These are phyloP conservation scores for Agriopis marginaria DNA, from an alignment of 2,888 invertebrate genomes.

Conservation along the genomic window DNA sequence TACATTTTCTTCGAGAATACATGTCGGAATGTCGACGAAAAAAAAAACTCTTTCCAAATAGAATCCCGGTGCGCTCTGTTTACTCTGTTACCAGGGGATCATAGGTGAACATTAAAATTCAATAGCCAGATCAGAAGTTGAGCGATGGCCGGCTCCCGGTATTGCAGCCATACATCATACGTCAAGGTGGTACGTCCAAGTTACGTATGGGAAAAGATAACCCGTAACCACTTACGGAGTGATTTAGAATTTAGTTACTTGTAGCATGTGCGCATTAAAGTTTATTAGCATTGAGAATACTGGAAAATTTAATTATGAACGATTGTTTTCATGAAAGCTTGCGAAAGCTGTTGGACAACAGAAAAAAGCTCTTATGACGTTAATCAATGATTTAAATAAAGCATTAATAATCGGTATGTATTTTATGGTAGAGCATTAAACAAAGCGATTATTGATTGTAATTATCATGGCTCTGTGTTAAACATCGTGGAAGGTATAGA, in stretches of 20 bases:
- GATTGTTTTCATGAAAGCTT: no score
- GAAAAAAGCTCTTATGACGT: neutral
- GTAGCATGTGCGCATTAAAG: neutral
- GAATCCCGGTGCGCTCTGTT: constrained; percentile 20
- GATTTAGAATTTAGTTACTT: constrained; percentile 15
- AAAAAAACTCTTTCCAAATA: constrained; percentile 5
- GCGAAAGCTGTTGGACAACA: no score
- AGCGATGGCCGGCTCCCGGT: constrained; percentile 36
- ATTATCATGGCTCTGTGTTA: constrained; percentile 71
- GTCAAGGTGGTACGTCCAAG: constrained; percentile 10
- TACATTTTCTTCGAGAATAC: neutral
- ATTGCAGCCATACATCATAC: constrained; percentile 29
- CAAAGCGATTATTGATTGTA: constrained; percentile 76
- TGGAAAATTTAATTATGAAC: neutral
- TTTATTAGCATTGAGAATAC: neutral
- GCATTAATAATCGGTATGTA: constrained; percentile 19
- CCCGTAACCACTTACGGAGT: constrained; percentile 13
- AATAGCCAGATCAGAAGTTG: constrained; percentile 26
- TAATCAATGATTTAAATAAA: neutral
- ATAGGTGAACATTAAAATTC: constrained; percentile 36
- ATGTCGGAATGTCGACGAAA: constrained; percentile 10
- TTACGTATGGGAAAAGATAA: constrained; percentile 23
- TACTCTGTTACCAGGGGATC: constrained; percentile 27
- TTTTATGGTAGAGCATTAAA: constrained; percentile 32
- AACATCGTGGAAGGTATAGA: constrained; percentile 21